These are phyloP conservation scores for Neoscelio sp. DNA, from an alignment of 2,888 invertebrate species.

Conservation along the genomic window DNA sequence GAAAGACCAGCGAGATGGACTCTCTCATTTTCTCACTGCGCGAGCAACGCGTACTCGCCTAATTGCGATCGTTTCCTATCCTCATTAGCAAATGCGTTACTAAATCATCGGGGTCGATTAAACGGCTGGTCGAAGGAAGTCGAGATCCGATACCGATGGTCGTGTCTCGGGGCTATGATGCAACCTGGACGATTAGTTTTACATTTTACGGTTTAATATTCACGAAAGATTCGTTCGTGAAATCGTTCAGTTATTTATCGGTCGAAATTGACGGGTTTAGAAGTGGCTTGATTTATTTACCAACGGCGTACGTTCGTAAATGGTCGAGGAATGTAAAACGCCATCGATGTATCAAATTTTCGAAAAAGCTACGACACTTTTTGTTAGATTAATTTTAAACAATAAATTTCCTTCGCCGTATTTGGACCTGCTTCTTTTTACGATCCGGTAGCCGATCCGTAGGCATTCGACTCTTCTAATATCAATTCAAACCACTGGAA, in stretches of 20 bases:
- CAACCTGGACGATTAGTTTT: neutral
- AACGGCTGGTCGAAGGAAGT: neutral
- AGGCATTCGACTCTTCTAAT: slow-evolving; percentile 49
- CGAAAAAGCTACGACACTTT: too few species aligned
- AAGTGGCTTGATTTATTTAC: neutral
- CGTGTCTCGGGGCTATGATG: slow-evolving; percentile 1
- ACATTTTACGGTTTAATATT: neutral
- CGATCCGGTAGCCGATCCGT: slow-evolving; percentile 35
- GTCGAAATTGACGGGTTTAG: neutral
- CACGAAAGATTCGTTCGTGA: neutral
- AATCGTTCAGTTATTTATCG: neutral
- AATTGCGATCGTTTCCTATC: slow-evolving; percentile 29
- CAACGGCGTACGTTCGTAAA: too few species aligned
- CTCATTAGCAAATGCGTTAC: slow-evolving; percentile 28
- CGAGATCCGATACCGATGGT: neutral
- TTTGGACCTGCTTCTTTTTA: too few species aligned
- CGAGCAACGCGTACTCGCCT: slow-evolving; percentile 1
- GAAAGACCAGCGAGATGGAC: neutral
- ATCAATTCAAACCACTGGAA: slow-evolving; percentile 59
- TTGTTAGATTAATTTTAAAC: too few species aligned
- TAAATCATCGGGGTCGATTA: slow-evolving; percentile 17
- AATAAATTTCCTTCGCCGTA: too few species aligned
- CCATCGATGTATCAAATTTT: too few species aligned
- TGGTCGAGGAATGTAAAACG: neutral
- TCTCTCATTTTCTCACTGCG: neutral